Base-by-base conservation (phyloP, 2,888 invertebrate species). In the Cephus pulcher region DNA sequence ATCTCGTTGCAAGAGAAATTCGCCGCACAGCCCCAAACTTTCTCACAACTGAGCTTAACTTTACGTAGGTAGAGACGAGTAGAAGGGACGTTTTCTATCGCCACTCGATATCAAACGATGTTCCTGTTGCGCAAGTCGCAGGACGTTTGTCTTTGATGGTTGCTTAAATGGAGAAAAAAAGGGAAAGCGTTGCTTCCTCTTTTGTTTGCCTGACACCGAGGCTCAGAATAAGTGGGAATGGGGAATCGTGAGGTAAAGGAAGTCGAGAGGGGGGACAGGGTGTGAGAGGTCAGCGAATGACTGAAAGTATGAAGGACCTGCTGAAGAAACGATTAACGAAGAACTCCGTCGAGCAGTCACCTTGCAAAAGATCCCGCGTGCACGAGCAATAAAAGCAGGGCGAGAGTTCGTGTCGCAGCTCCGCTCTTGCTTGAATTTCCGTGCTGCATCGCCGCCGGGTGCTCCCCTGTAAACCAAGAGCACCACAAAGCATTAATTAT, bases 381-480 rank as follows among this genome's bases (percentile, higher is more conserved):
- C 77, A 90, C 81, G 37, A 90, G 85, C 79, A 90, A 82, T 79
- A 90, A 85, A 40, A 90, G 87, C 75, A 90, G 86, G 35, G 90
- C 90, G 34, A 90, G 85, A 4, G 90, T 90, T 73, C 90, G 86
- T 78, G 90, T 90, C 37, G 90, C 89, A 12, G 90, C 90, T 78
- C 89, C 86, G 86, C 90, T 90, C 83, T 91, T 91, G 87, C 92
- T 92, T 81, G 91, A 92, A 83, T 93, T 93, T 32, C 92, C 93
- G 84, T 93, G 93, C 83, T 93, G 93, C 93, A 93, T 93, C 74
- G 93, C 93, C 35, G 93, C 93, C 37, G 93, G 93, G 88, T 93
- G 93, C 85, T 93, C 93, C 73, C 93, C 93, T 93, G 89, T 9
- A 23, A 56, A 23, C 56, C 56, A 56, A 56, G 9, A 56, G 56